These are phyloP conservation scores for Chaetorhynchus papuensis DNA, from an alignment of 2,113 vertebrate genomes.

Conservation along the genomic window DNA sequence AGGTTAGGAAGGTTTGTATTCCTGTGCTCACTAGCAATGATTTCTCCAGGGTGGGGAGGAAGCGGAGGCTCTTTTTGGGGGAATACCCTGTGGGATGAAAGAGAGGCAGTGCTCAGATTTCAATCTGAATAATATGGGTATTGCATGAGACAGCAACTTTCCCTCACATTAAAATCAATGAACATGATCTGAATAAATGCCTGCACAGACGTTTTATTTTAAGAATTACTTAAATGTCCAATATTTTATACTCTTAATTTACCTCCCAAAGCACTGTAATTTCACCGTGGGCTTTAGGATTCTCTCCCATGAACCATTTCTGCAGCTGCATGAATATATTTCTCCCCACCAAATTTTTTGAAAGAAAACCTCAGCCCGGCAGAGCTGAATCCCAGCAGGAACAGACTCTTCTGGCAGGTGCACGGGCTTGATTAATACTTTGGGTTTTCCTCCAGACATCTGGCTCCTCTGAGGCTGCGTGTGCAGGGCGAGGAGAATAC, in stretches of 20 bases:
- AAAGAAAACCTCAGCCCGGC: not conserved
- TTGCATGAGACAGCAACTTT: constrained; percentile 54
- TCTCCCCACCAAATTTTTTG: not conserved
- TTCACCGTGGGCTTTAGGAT: not conserved
- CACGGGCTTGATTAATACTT: not conserved
- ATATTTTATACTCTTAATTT: not conserved
- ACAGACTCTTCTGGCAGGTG: not conserved
- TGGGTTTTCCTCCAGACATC: constrained; percentile 43
- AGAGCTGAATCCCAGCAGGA: not conserved
- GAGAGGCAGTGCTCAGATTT: constrained; percentile 9
- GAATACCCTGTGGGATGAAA: constrained; percentile 26
- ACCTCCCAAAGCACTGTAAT: not conserved
- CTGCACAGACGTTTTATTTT: not conserved
- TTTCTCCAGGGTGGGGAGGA: not conserved
- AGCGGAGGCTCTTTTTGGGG: not conserved
- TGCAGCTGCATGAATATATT: not conserved
- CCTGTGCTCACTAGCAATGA: not conserved
- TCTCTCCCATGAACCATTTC: not conserved
- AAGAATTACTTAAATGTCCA: not conserved
- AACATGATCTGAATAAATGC: constrained; percentile 17
- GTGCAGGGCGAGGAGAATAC: not conserved
- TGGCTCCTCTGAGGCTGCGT: constrained; percentile 14
- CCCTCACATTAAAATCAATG: constrained; percentile 14
- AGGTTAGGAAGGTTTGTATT: not conserved
- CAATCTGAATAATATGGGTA: not conserved